Percentiles rank a stretch among this genome's conserved stretches.
phyloP scores from a whole-genome alignment of 1,140 invertebrate species.

The Capitella teleta region DNA sequence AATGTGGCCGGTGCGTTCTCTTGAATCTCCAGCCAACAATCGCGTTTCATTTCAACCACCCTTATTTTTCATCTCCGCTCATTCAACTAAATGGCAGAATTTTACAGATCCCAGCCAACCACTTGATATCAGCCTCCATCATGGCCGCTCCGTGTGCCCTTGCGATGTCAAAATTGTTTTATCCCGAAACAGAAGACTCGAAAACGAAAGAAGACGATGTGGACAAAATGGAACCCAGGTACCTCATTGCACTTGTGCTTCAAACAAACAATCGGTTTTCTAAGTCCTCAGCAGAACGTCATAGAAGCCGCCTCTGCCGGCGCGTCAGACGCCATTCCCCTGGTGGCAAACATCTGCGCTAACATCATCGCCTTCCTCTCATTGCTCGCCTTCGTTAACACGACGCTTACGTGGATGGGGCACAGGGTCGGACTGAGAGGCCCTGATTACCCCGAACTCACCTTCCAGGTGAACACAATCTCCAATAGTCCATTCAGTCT shows the following conservation, averaged over 20 bases:
- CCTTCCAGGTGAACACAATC: constrained; percentile 14
- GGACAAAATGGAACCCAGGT: constrained; percentile 5
- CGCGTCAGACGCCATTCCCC: constrained; percentile 13
- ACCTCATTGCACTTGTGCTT: too few relatives aligned
- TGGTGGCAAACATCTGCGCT: constrained; percentile 17
- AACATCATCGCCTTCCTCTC: constrained; percentile 22
- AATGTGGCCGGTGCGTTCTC: too few relatives aligned
- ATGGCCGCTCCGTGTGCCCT: constrained; percentile 91
- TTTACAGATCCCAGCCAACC: constrained; percentile 41
- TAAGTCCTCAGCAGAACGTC: constrained; percentile 13
- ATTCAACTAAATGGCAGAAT: too few relatives aligned
- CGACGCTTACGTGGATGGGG: constrained; percentile 17
- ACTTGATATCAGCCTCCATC: constrained; percentile 73
- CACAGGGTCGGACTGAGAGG: constrained; percentile 12
- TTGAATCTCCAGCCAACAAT: too few relatives aligned
- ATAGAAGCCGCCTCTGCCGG: constrained; percentile 16
- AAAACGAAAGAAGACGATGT: constrained; percentile 15
- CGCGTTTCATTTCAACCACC: too few relatives aligned
- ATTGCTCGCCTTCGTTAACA: constrained; percentile 16
- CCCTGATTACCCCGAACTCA: constrained; percentile 12
- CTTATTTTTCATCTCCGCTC: too few relatives aligned
- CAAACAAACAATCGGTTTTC: constrained; percentile 7
- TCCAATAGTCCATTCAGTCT: too few relatives aligned
- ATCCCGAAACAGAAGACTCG: constrained; percentile 70
- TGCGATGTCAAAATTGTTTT: constrained; percentile 75